Evolutionary conservation across 2,888 invertebrate genomes (phyloP).

Genomic region (Hypomecis atomaria): DNA sequence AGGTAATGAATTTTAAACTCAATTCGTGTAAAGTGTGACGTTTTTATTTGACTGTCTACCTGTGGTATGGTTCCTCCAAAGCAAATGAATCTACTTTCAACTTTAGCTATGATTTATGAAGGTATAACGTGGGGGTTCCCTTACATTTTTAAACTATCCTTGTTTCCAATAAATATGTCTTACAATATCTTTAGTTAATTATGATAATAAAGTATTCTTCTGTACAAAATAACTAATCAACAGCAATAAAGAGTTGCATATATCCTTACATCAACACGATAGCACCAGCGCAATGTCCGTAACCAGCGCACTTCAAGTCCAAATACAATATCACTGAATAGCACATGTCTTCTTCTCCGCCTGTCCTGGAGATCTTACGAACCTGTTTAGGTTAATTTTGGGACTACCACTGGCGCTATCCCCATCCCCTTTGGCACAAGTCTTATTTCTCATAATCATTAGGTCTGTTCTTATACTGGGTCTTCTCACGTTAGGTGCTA

Average conservation of each 20-base stretch:
- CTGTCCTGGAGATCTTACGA: slow-evolving; percentile 75
- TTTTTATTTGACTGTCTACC: too few species aligned
- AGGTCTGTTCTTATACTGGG: slow-evolving; percentile 95
- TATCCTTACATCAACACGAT: slow-evolving; percentile 13
- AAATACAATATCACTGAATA: slow-evolving; percentile 74
- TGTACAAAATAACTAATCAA: neutral
- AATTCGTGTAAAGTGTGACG: too few species aligned
- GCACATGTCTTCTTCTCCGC: slow-evolving; percentile 77
- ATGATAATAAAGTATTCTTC: neutral
- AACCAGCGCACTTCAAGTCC: slow-evolving; percentile 16
- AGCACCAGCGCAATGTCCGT: slow-evolving; percentile 32
- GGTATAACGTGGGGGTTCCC: too few species aligned
- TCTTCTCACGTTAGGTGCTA: slow-evolving; percentile 93
- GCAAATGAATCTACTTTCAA: too few species aligned
- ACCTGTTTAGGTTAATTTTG: slow-evolving; percentile 77
- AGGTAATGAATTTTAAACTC: too few species aligned
- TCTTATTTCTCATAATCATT: slow-evolving; percentile 94
- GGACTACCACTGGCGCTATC: slow-evolving; percentile 85
- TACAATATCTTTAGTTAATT: neutral
- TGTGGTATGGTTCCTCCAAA: too few species aligned
- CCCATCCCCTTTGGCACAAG: slow-evolving; percentile 88
- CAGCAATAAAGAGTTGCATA: neutral
- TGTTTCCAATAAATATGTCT: neutral
- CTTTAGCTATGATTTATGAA: too few species aligned
- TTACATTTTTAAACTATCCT: too few species aligned